Evolutionary conservation across 2,797 vertebrate species (phyloP).

Genomic region (Sardinella longiceps): DNA sequence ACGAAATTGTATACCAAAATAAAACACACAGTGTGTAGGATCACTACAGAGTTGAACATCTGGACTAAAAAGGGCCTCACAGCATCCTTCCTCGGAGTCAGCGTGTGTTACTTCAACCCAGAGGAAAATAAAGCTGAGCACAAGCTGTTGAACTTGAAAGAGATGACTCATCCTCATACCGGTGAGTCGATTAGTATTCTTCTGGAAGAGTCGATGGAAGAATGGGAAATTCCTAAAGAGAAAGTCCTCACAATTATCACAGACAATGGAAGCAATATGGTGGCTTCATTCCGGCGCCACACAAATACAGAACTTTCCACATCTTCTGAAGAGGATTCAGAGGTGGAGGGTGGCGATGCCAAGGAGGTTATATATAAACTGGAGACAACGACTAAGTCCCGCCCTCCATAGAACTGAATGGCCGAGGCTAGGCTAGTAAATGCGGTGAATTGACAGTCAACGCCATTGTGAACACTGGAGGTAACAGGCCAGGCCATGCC

Average conservation of each 20-base stretch:
- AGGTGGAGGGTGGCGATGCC: no score
- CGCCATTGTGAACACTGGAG: no score
- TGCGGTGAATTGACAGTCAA: no score
- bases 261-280: conserved; percentile 20
- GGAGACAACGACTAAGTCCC: no score
- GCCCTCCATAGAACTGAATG: no score
- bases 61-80: conserved; percentile 38
- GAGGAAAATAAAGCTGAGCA: conserved; percentile 24
- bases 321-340: no score
- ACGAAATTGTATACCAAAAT: no score
- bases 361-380: no score
- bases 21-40: conserved; percentile 10
- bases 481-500: no score
- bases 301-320: no score
- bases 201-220: not conserved
- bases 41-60: conserved; percentile 15
- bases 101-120: conserved; percentile 28
- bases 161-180: conserved; percentile 28
- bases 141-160: conserved; percentile 26
- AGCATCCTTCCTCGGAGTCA: conserved; percentile 25
- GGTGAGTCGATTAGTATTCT: not conserved
- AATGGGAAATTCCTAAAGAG: conserved; percentile 18
- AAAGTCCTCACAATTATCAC: conserved; percentile 10
- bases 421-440: no score
- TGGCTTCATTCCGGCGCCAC: no score